Evolutionary conservation across 1,140 invertebrate genomes (phyloP), one percentile per base, ranked within the genome.

Genomic region (Eriosoma lanigerum): DNA sequence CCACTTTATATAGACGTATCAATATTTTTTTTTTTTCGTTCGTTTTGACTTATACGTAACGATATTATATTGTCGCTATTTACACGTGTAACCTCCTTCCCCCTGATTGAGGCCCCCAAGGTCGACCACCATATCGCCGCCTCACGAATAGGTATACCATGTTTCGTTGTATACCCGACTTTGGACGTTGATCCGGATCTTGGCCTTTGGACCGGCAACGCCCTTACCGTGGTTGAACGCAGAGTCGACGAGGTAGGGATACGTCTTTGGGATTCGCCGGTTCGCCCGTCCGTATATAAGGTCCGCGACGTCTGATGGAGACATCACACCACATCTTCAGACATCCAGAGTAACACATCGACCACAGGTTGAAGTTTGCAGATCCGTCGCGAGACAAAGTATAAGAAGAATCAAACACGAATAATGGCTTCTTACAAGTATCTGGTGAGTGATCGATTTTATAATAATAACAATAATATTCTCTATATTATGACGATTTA

Each of bases 341-440:
- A 19, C 46, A 48, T 54, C 19, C 52, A 3, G 19, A 54, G 19
- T 15, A 38, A 44, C 64, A 48, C 44, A 44, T n/a, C 75, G 44
- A 46, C 21, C 54, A 29, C 54, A 38, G 29, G 52, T 75, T 21
- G 52, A 68, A 66, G 66, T 70, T 81, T 68, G 62, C 62, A 70
- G 50, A 70, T 72, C 26, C 24, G 44, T 56, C 29, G 15, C 6
- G 8, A 52, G 62, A 50, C 48, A 44, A 26, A 1, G 3, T 13
- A n/a, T n/a, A 70, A 50, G 38, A 50, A 70, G 24, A 29, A 72
- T 9, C 44, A 26, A 68, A 62, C 24, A 56, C 52, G 52, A 32
- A n/a, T n/a, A 54, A 81, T 81, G 80, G 80, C 80, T 58, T 68
- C 66, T 70, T 70, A 58, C 62, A 81, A 81, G 64, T 81, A 58